phyloP scores from a whole-genome alignment of 2,113 vertebrate genomes.

The Dromas ardeola region DNA sequence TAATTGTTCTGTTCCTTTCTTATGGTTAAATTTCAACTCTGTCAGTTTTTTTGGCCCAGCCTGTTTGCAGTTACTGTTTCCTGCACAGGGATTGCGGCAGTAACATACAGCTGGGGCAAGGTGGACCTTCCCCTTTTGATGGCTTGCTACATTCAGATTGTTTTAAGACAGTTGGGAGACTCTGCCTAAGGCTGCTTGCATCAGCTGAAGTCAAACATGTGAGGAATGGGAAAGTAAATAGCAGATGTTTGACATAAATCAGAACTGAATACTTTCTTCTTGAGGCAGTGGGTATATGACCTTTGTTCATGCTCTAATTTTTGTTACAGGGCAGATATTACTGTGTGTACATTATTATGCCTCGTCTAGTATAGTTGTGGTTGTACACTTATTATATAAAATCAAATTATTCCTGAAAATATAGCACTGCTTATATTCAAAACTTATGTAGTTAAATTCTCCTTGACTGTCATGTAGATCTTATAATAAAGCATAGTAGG shows the following conservation, averaged over 20 bases:
- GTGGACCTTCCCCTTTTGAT: neutral
- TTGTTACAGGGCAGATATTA: neutral
- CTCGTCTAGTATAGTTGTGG: neutral
- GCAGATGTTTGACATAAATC: neutral
- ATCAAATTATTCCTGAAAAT: neutral
- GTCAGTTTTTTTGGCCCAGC: neutral
- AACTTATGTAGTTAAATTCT: neutral
- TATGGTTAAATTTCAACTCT: neutral
- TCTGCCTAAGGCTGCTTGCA: neutral
- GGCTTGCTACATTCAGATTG: neutral
- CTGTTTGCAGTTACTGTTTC: neutral
- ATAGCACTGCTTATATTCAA: neutral
- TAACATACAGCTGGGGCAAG: neutral
- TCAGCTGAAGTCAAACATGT: neutral
- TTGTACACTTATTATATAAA: neutral
- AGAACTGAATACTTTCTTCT: neutral
- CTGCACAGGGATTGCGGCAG: neutral
- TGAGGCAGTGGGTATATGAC: neutral
- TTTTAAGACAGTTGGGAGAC: neutral
- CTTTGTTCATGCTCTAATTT: neutral
- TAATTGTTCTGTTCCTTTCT: neutral
- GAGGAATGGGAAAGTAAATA: neutral
- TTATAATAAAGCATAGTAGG: neutral
- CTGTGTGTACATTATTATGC: neutral
- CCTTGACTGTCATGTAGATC: neutral